Evolutionary conservation across 37 sponge, comb jelly and placozoan species (phyloP), one percentile per base, ranked within the genome.

Genomic region (Theonella swinhoei): DNA sequence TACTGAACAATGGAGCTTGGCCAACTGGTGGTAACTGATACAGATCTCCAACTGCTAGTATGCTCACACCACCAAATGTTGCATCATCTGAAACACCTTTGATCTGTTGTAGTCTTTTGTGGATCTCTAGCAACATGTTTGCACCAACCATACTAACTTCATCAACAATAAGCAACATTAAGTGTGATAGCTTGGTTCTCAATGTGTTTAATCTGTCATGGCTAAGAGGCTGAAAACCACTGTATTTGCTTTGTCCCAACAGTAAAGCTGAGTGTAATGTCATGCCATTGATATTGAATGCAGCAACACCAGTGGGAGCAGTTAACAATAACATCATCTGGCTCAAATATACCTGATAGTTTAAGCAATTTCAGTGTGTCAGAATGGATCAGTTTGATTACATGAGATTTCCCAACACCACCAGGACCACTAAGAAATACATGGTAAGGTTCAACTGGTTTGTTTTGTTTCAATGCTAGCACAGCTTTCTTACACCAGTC

Each of bases 231-330:
- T 61, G 64, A 37, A 25, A 62, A 23, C 68, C 36, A 39, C 59
- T 39, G 31, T 30, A 71, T 38, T 80, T 72, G 42, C 43, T 62
- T 9, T 38, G 26, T 34, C 70, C 68, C 3, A 87, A 72, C 1
- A 78, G 30, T 31, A 83, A 72, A 58, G 84, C 84, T 39, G 74
- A 73, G 69, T 83, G 80, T 2, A 83, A 32, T 17, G 90, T 83
- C 84, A 83, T 83, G 32, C 84, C 83, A 54, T 42, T 59, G 3
- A 82, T 70, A 59, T 82, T 88, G 47, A 77, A 77, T 65, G 89
- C 89, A 41, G 89, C 83, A 33, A 77, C 75, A 75, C 81, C 76
- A 64, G 87, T 87, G 26, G 81, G 81, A 26, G 87, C 87, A 30
- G 87, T 87, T 5, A 85, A 33, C 39, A 85, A 42, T 28, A 23